These are phyloP conservation scores for Dolichopus griseipennis DNA, from an alignment of 2,888 invertebrate genomes.

Conservation along the genomic window DNA sequence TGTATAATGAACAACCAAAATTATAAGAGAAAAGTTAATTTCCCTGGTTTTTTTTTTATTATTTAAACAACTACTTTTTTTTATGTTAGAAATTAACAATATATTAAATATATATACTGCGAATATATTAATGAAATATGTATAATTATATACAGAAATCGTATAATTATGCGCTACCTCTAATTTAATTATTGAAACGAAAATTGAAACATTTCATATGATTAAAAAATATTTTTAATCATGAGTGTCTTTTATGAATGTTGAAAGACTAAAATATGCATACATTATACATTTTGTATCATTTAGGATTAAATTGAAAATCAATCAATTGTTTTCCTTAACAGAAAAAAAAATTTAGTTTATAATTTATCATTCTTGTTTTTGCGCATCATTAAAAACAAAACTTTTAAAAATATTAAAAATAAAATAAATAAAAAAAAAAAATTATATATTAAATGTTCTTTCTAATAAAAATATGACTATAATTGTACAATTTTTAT, in stretches of 20 bases:
- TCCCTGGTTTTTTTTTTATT: background rate
- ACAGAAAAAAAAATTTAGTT: background rate
- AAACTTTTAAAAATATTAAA: background rate
- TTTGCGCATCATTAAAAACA: background rate
- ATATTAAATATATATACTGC: no score
- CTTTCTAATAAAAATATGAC: background rate
- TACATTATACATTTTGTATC: no score
- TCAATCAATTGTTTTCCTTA: no score
- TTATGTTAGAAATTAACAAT: no score
- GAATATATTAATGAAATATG: background rate
- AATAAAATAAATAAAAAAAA: background rate
- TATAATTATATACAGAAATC: background rate
- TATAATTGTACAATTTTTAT: conserved; percentile 1
- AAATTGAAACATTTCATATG: background rate
- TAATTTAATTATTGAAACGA: background rate
- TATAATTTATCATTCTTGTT: background rate
- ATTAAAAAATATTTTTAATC: background rate
- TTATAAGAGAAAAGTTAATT: conserved; percentile 3
- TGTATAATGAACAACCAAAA: conserved; percentile 1
- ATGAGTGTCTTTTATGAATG: no score
- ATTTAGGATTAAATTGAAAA: no score
- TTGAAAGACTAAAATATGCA: no score
- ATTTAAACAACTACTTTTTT: background rate
- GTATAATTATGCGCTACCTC: background rate
- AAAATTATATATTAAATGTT: background rate